These are phyloP conservation scores for Ambastaia sidthimunki DNA, from an alignment of 2,797 vertebrate genomes.

Conservation along the genomic window DNA sequence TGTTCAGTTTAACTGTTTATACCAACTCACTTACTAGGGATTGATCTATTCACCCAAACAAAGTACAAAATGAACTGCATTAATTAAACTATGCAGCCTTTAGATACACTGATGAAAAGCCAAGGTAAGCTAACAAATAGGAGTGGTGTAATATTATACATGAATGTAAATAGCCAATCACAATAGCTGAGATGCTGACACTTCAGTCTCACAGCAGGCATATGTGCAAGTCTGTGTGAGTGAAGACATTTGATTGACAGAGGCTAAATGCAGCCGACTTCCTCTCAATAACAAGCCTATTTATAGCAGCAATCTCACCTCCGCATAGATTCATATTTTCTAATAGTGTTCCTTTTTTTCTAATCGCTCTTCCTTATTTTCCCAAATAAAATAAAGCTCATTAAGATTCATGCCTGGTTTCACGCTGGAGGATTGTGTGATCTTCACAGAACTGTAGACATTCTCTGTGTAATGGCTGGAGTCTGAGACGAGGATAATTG, in stretches of 20 bases:
- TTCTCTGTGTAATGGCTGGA: background rate
- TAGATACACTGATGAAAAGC: background rate
- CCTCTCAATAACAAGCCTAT: conserved; percentile 38
- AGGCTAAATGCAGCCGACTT: conserved; percentile 34
- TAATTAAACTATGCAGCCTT: background rate
- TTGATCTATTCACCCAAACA: background rate
- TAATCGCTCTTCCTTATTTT: conserved; percentile 20
- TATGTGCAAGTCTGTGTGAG: conserved; percentile 8
- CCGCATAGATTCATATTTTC: conserved; percentile 19
- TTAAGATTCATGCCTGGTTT: conserved; percentile 19
- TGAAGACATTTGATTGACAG: conserved; percentile 40
- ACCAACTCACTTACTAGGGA: background rate
- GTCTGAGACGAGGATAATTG: conserved; percentile 2
- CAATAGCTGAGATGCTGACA: background rate
- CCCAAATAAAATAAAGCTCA: conserved; percentile 35
- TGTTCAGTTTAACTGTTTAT: background rate
- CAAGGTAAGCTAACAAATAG: background rate
- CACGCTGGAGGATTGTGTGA: background rate
- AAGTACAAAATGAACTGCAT: background rate
- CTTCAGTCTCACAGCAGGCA: conserved; percentile 9
- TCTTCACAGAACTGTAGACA: conserved; percentile 3
- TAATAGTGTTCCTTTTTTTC: conserved; percentile 3
- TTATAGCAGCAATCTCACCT: conserved; percentile 36
- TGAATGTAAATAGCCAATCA: background rate
- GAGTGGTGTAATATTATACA: background rate